phyloP scores from a whole-genome alignment of 2,888 invertebrate genomes.

The Prenolepis imparis region DNA sequence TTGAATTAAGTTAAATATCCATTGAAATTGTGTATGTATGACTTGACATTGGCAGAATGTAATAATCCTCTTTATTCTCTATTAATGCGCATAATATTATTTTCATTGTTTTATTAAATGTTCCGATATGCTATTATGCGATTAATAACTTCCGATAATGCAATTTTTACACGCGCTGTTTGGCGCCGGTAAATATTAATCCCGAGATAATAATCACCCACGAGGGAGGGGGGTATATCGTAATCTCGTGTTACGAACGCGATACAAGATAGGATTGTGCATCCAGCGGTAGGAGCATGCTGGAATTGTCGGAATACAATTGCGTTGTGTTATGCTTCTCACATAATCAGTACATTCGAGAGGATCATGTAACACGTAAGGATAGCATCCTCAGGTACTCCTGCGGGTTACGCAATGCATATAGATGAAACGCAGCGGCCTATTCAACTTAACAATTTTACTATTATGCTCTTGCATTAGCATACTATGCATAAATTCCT shows the following conservation, averaged over 20 bases:
- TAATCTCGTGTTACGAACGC: constrained; percentile 16
- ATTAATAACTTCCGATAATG: constrained; percentile 13
- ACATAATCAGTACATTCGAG: constrained; percentile 21
- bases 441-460: background rate
- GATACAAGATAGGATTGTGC: constrained; percentile 24
- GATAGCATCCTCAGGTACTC: constrained; percentile 31
- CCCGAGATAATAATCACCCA: constrained; percentile 16
- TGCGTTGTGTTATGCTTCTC: constrained; percentile 42
- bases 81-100: background rate
- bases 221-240: background rate
- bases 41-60: background rate
- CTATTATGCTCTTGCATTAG: background rate
- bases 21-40: background rate
- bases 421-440: background rate
- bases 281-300: background rate
- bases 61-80: background rate
- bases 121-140: background rate
- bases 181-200: constrained; percentile 28
- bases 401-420: constrained; percentile 31
- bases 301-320: constrained; percentile 46
- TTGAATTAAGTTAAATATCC: background rate
- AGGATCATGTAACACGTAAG: constrained; percentile 40
- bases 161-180: background rate
- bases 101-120: background rate
- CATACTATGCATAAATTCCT: constrained; percentile 4